phyloP scores from a whole-genome alignment of 2,797 vertebrate species.

The Gadopsis bispinosus region DNA sequence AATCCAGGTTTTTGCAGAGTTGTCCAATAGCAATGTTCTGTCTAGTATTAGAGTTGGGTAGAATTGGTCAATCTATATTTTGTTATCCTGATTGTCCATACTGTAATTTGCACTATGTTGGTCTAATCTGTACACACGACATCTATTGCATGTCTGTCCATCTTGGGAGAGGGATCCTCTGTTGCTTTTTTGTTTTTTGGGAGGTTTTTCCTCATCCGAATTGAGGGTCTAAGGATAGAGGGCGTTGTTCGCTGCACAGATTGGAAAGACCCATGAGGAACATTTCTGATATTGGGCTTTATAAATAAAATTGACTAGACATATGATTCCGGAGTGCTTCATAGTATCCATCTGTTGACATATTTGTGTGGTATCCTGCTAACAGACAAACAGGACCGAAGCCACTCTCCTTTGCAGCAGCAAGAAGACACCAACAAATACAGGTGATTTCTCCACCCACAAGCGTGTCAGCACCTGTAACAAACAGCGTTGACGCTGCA shows the following conservation, averaged over 20 bases:
- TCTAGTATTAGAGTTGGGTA: neutral
- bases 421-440: neutral
- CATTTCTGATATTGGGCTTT: no score
- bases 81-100: no score
- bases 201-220: no score
- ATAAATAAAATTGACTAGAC: no score
- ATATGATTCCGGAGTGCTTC: neutral
- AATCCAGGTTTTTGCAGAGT: neutral
- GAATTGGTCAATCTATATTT: neutral
- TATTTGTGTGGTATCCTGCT: neutral
- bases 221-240: no score
- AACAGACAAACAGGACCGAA: neutral
- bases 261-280: no score
- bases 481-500: constrained; percentile 28
- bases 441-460: constrained; percentile 4
- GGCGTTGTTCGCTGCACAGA: no score
- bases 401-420: neutral
- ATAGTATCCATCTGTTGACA: neutral
- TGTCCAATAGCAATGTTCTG: neutral
- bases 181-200: no score
- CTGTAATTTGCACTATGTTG: no score
- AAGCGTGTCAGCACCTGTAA: constrained; percentile 6
- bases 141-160: no score
- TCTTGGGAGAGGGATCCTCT: no score
- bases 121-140: no score